phyloP scores from a whole-genome alignment of 2,888 invertebrate species.

The Formica aserva region DNA sequence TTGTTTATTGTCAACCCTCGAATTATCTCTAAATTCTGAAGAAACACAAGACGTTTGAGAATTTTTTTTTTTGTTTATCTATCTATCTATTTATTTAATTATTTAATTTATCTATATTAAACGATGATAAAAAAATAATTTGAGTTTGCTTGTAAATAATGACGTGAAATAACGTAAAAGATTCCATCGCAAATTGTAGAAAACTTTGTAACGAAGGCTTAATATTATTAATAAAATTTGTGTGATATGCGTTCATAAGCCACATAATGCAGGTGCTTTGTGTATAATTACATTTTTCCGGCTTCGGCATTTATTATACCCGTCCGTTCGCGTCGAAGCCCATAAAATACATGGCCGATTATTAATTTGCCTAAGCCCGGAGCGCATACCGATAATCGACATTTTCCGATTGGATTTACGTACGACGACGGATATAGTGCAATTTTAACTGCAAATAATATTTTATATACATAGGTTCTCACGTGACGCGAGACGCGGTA shows the following conservation, averaged over 20 bases:
- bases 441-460: slow-evolving; percentile 22
- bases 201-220: slow-evolving; percentile 10
- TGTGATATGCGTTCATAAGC: slow-evolving; percentile 31
- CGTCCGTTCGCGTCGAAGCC: slow-evolving; percentile 35
- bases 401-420: slow-evolving; percentile 34
- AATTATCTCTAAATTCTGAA: background rate
- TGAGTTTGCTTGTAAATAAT: background rate
- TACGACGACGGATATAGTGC: background rate
- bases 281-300: slow-evolving; percentile 47
- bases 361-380: slow-evolving; percentile 42
- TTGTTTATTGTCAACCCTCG: background rate
- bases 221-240: slow-evolving; percentile 26
- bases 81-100: too few relatives aligned
- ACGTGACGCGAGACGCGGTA: background rate
- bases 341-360: slow-evolving; percentile 37
- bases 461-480: background rate
- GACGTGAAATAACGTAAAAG: background rate
- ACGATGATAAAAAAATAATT: background rate
- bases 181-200: background rate
- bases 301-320: slow-evolving; percentile 42
- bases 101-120: background rate
- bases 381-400: slow-evolving; percentile 32
- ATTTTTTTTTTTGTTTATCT: background rate
- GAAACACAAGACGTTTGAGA: background rate
- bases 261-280: slow-evolving; percentile 7